Base-by-base conservation (phyloP, 1,140 invertebrate species). In the Caenorhabditis briggsae region DNA sequence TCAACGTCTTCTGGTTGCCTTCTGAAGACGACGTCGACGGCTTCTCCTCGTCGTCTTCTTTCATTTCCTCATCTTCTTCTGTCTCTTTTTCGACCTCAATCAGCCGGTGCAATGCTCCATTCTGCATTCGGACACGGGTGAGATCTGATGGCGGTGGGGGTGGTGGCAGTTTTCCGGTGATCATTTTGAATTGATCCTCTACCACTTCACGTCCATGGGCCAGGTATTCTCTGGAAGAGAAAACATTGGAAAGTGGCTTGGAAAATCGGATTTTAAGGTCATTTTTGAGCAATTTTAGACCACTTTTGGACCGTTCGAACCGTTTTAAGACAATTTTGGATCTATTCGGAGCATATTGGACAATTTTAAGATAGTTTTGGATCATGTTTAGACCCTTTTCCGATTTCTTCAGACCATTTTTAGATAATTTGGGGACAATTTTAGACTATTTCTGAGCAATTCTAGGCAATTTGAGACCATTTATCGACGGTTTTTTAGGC, bases 141-240 rank as follows among this genome's bases (percentile, higher is more conserved):
- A 85, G 84, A 6, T 64, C 84, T 18, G 84, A 85, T 3, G 84
- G 84, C 8, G 33, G 18, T 18, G 82, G 82, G 2, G 82, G 82
- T 5, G 55, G 43, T n/a, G 82, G 25, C 11, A 83, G 55, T 20
- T 64, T 83, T 5, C 55, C 55, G 16, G 43, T 16, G 25, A 46
- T 25, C 33, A 83, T 8, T 18, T 83, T 58, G 55, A 83, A 59
- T 25, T 59, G 55, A n/a, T 83, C 82, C 0, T 83, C 58, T 7
- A 83, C 18, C 9, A 59, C 83, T 53, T 85, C 58, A 20, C 23
- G 14, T 12, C 59, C 83, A n/a, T 85, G 43, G 16, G 11, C 1
- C 59, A 85, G 46, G n/a, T 65, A 85, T 20, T 23, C 12, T 70
- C 83, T 85, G 61, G 12, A 56, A 61, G 1, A 18, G 2, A 61